Conservation (phyloP, 2,888 invertebrate genomes). For the Patella depressa region DNA sequence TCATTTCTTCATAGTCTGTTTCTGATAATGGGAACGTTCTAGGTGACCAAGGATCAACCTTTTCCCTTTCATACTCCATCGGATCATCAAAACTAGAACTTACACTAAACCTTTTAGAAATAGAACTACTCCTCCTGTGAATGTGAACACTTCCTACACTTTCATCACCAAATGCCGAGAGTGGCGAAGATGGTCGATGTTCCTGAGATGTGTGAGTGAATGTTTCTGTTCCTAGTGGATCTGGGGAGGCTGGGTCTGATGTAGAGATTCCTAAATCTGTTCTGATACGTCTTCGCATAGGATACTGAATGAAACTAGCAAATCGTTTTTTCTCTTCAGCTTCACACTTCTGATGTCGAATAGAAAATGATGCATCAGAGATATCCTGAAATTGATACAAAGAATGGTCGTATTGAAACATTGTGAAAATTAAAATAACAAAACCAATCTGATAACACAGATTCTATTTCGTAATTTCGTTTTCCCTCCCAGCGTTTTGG, state of each 20-base stretch:
- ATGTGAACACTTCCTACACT: conserved; percentile 9
- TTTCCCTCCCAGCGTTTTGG: no score
- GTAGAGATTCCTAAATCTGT: conserved; percentile 30
- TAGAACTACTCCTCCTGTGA: conserved; percentile 47
- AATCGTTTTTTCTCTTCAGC: conserved; percentile 81
- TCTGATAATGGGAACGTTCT: conserved; percentile 64
- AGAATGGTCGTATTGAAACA: no score
- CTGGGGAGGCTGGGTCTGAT: background rate
- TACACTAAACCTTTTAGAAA: conserved; percentile 24
- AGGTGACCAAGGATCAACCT: conserved; percentile 55
- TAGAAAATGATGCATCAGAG: conserved; percentile 80
- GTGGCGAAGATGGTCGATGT: background rate
- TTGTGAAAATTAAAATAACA: no score
- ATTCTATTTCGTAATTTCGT: no score
- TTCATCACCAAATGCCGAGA: conserved; percentile 21
- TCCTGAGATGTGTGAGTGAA: background rate
- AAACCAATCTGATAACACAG: no score
- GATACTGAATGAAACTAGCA: conserved; percentile 57
- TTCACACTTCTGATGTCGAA: conserved; percentile 85
- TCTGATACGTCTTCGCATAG: conserved; percentile 53
- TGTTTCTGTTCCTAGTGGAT: background rate
- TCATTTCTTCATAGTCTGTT: conserved; percentile 53
- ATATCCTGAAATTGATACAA: conserved; percentile 80
- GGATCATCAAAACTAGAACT: conserved; percentile 40
- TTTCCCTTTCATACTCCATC: conserved; percentile 25